Base-by-base conservation (phyloP, 92 coral and sea anemone species). In the Porites rus region DNA sequence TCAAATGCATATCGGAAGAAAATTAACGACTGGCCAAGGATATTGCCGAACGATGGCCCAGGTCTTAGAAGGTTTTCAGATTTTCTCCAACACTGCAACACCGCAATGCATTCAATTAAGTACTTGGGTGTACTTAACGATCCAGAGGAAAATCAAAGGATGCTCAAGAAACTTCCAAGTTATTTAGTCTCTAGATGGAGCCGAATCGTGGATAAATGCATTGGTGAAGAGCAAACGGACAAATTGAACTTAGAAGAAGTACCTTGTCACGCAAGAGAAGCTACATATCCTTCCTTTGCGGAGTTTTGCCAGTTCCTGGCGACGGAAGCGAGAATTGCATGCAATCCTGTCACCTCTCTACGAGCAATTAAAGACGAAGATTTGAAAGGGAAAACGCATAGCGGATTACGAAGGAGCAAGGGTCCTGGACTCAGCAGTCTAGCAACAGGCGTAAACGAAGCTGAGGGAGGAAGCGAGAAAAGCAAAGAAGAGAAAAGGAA, bases 11-110 rank as follows among this genome's bases (percentile, higher is more conserved):
- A 25, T 25, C 28, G 28, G 28, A 25, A 25, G 28, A 90, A 75
- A 71, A 76, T 88, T 5, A 75, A 88, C 24, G 84, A 87, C 21
- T 88, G 91, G 96, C 96, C 94, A 0, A 93, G 78, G 84, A 91
- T 88, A 11, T 71, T 59, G 1, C 80, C 84, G 28, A 85, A 85
- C 28, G 92, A 93, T 56, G 96, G 92, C 7, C n/a, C 63, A 11
- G 60, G 88, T 63, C 83, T 93, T 17, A 80, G 92, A 19, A 84
- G 83, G 19, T 88, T 79, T 50, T 93, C 96, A 1, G 93, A 93
- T 73, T 87, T 90, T 69, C 88, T 93, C 1, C 58, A 22, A 17
- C 84, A 89, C 38, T 84, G 88, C 56, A 74, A 51, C 20, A 75
- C 92, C 7, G 88, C 93, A 5, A 83, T 84, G 90, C 67, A 72